Conservation (phyloP, 2,888 invertebrate genomes). For the Sycophila texana region DNA sequence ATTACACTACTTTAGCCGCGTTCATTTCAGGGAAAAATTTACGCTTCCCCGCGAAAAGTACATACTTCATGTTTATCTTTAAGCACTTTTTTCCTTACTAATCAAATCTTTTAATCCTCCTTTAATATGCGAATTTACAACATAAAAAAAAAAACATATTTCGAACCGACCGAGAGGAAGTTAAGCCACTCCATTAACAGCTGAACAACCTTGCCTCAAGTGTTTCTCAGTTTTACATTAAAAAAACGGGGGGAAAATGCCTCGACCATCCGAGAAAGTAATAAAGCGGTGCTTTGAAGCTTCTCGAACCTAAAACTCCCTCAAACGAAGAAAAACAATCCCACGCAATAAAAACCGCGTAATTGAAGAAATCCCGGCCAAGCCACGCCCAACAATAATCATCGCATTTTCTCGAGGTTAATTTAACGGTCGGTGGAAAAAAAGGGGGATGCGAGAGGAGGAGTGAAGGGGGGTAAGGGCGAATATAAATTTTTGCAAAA, state of each 20-base stretch:
- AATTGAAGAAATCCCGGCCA: constrained; percentile 16
- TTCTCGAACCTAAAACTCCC: neutral
- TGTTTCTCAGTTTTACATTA: too few relatives aligned
- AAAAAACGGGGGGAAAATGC: too few relatives aligned
- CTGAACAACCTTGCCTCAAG: too few relatives aligned
- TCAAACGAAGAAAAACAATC: neutral
- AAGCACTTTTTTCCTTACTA: neutral
- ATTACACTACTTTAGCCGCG: constrained; percentile 1
- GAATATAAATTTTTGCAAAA: constrained; percentile 45
- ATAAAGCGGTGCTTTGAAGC: constrained; percentile 3
- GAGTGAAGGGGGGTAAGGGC: neutral
- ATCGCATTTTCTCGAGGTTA: constrained; percentile 22
- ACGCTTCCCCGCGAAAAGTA: neutral
- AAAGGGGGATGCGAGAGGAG: neutral
- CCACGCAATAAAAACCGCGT: neutral
- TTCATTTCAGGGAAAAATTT: constrained; percentile 9
- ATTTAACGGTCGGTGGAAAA: constrained; percentile 21
- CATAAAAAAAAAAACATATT: neutral
- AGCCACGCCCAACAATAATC: constrained; percentile 3
- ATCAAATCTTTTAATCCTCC: neutral
- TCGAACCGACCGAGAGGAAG: constrained; percentile 4
- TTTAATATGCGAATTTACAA: neutral
- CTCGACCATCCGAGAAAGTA: too few relatives aligned
- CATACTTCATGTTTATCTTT: neutral
- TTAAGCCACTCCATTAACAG: neutral